Conservation (phyloP, 2,797 vertebrate genomes). For the Gymnodraco acuticeps region DNA sequence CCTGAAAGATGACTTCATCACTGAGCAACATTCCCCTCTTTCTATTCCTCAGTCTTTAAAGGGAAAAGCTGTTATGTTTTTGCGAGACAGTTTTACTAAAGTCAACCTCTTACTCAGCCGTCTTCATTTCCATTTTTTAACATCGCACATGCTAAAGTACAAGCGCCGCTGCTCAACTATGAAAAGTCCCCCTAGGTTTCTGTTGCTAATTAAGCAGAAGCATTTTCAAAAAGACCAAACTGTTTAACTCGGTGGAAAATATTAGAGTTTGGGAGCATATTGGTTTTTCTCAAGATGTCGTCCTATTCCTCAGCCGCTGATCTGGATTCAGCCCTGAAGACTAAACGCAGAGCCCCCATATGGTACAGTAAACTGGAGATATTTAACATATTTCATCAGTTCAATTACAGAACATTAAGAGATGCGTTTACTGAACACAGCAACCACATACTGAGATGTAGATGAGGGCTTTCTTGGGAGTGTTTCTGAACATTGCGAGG, state of each 20-base stretch:
- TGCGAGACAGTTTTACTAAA: slow-evolving; percentile 58
- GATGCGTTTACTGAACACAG: background rate
- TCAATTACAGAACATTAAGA: slow-evolving; percentile 32
- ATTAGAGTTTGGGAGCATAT: slow-evolving; percentile 73
- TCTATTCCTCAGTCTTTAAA: slow-evolving; percentile 28
- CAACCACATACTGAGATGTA: background rate
- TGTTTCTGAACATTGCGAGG: no score
- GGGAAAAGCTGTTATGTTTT: slow-evolving; percentile 55
- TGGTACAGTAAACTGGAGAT: slow-evolving; percentile 9
- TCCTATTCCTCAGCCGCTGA: slow-evolving; percentile 50
- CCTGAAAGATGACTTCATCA: slow-evolving; percentile 42
- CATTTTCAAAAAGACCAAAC: slow-evolving; percentile 80
- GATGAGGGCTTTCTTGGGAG: no score
- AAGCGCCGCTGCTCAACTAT: slow-evolving; percentile 70
- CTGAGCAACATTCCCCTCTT: slow-evolving; percentile 7
- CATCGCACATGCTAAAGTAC: slow-evolving; percentile 71
- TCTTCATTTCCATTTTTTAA: slow-evolving; percentile 78
- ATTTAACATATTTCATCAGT: slow-evolving; percentile 24
- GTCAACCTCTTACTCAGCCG: slow-evolving; percentile 66
- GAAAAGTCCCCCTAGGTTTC: slow-evolving; percentile 77
- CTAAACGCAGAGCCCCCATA: background rate
- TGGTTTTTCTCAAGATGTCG: slow-evolving; percentile 55
- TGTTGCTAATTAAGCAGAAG: slow-evolving; percentile 79
- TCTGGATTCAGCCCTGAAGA: slow-evolving; percentile 52
- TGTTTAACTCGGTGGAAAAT: slow-evolving; percentile 78